Conservation (phyloP, 2,113 vertebrate genomes). For the Haemorhous mexicanus region DNA sequence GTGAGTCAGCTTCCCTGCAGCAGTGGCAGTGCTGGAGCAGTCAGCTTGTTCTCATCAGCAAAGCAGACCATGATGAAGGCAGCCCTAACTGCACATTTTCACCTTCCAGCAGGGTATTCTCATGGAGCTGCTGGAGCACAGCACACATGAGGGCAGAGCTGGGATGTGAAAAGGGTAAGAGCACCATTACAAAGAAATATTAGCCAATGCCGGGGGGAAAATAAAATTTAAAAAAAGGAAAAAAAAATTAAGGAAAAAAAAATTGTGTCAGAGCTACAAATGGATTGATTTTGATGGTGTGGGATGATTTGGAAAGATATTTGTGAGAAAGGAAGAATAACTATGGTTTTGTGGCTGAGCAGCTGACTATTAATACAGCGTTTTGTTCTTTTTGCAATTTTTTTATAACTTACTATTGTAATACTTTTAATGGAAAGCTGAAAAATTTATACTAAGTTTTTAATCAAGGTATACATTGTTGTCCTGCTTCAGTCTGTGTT, state of each 20-base stretch:
- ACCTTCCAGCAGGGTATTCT: background rate
- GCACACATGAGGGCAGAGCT: background rate
- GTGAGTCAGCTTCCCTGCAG: background rate
- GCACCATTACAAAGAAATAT: background rate
- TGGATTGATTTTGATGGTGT: background rate
- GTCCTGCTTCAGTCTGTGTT: background rate
- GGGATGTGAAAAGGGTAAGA: background rate
- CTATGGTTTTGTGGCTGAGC: background rate
- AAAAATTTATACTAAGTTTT: background rate
- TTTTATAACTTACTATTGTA: background rate
- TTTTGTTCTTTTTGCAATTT: background rate
- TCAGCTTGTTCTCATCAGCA: background rate
- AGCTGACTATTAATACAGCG: background rate
- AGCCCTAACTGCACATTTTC: rapidly evolving
- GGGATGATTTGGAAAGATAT: background rate
- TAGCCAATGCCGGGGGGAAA: rapidly evolving
- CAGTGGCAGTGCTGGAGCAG: background rate
- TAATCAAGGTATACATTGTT: background rate
- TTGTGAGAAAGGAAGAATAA: background rate
- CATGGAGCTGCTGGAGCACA: background rate
- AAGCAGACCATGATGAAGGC: background rate
- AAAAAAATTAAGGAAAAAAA: background rate
- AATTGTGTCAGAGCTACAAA: background rate
- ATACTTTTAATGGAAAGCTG: background rate
- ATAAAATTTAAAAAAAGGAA: background rate